These are phyloP conservation scores for Plecturocebus donacophilus DNA, from an alignment of 2,113 vertebrate genomes.

Conservation along the genomic window DNA sequence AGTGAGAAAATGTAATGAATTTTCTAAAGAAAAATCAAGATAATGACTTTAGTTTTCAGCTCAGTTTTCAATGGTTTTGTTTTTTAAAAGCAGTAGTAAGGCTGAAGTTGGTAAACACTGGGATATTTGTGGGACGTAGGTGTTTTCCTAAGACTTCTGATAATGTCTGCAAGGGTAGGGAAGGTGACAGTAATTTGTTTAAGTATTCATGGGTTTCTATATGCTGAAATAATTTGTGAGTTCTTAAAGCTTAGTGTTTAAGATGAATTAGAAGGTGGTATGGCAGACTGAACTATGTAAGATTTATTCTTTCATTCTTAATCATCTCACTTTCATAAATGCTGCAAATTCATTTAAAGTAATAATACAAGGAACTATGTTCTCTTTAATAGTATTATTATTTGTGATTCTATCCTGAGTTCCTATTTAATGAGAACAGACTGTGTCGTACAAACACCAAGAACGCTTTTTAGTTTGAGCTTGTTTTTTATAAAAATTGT, in stretches of 20 bases:
- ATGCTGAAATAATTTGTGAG: neutral
- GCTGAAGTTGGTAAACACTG: neutral
- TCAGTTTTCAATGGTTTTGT: neutral
- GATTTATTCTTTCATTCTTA: neutral
- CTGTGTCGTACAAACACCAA: neutral
- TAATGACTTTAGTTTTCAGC: neutral
- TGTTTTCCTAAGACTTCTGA: neutral
- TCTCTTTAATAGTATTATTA: neutral
- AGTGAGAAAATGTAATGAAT: neutral
- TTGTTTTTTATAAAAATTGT: conserved; percentile 24
- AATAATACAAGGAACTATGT: neutral
- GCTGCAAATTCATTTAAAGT: neutral
- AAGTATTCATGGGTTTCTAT: neutral
- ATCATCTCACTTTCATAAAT: neutral
- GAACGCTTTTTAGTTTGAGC: neutral
- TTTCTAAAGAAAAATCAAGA: neutral
- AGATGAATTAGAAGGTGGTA: neutral
- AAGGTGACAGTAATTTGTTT: neutral
- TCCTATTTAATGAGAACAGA: neutral
- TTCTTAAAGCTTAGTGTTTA: neutral
- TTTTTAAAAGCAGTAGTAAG: neutral
- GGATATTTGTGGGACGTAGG: neutral
- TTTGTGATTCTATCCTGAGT: neutral
- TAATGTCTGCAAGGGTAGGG: neutral
- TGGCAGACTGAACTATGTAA: neutral